Evolutionary conservation across 2,888 invertebrate genomes (phyloP), one percentile per base, ranked within the genome.

Genomic region (Drosophila recens): DNA sequence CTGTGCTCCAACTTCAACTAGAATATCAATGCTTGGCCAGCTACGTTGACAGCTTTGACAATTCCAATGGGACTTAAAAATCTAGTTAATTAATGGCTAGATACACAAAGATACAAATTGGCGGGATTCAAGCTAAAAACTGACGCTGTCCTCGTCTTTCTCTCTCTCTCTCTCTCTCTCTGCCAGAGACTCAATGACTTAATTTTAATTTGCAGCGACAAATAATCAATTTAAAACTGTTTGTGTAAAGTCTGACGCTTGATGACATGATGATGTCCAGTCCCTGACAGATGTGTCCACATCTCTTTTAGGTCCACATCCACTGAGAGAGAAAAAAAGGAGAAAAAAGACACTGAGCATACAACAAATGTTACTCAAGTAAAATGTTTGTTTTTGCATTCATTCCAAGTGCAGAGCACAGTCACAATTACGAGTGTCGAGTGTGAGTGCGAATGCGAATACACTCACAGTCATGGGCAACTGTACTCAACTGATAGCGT

Each of bases 141-240:
- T 36, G 4, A 20, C 23, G 3, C 27, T 23, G 4, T 4, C 15
- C 11, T 38, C 27, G 30, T 27, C 45, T 43, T 23, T 63, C 8
- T 46, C 46, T 52, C 23, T 40, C 23, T 27, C 58, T 43, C 34
- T 63, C 8, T 46, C 46, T 52, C 23, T 40, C 23, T 27, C 58
- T 27, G 46, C 64, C 64, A 72, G 67, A 75, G 76, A 72, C 75
- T 75, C 80, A 87, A 89, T 90, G 87, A 84, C 89, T 90, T 87
- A 84, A 89, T 81, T 90, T 89, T 82, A 80, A 90, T 90, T 90
- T 81, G 77, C 84, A 80, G 79, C 73, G 53, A 75, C 87, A 84
- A 90, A 90, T 87, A 81, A 86, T 87, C 86, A 87, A 80, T 82
- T 87, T 82, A 77, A 79, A 80, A 77, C 78, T 90, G 90, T 90